These are phyloP conservation scores for Leguminivora glycinivorella DNA, from an alignment of 1,140 invertebrate species.

Conservation along the genomic window DNA sequence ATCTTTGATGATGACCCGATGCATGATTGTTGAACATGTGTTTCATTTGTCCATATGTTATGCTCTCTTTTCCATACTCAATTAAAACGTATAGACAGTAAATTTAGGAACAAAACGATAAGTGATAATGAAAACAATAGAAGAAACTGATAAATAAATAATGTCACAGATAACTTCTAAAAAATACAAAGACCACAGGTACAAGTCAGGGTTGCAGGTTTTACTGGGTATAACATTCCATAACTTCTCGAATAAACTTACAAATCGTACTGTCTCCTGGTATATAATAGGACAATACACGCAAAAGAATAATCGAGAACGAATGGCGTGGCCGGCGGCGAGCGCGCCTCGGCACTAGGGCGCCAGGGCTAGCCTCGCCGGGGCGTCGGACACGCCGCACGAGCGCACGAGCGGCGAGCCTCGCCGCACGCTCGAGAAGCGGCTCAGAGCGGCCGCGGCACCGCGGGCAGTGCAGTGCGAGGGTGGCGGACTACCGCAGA, in stretches of 20 bases:
- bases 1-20: background rate
- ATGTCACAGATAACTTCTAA: background rate
- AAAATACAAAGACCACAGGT: background rate
- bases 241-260: conserved; percentile 56
- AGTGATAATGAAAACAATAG: background rate
- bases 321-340: conserved; percentile 44
- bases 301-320: conserved; percentile 55
- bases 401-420: conserved; percentile 45
- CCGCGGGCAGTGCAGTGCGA: conserved; percentile 21
- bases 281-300: conserved; percentile 49
- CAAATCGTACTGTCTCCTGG: conserved; percentile 57
- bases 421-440: conserved; percentile 61
- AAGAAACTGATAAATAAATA: background rate
- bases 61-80: too few relatives aligned
- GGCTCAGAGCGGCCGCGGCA: conserved; percentile 68
- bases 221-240: background rate
- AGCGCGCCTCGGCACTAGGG: conserved; percentile 40
- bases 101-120: background rate
- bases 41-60: background rate
- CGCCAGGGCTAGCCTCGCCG: conserved; percentile 33
- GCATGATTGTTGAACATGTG: background rate
- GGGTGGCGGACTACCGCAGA: conserved; percentile 45
- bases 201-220: background rate
- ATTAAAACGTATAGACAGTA: background rate
- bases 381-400: conserved; percentile 19